Base-by-base conservation (phyloP, 2,888 invertebrate genomes). In the Hydroisotoma schaefferi region DNA sequence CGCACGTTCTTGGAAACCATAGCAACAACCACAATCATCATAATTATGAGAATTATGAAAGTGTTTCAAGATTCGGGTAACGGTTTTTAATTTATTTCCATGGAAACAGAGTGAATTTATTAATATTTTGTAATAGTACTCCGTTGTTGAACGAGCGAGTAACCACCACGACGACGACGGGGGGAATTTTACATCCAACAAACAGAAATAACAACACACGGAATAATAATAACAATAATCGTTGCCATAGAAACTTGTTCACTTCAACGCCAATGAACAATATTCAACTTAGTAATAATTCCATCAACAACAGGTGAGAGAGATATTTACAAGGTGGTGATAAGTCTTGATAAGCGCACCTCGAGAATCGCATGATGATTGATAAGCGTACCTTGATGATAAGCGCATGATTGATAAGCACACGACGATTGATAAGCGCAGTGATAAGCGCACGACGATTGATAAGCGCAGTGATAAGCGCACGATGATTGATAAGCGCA, bases 171-270 rank as follows among this genome's bases (percentile, higher is more conserved):
- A n/a, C n/a, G n/a, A n/a, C n/a, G n/a, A n/a, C n/a, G n/a, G n/a
- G n/a, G n/a, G 47, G 63, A 8, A 54, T 68, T 43, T 46, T 68
- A 10, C 64, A 67, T 47, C 65, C 64, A 10, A 63, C 63, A 18
- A 68, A 68, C 29, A 65, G 62, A 43, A 68, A 65, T 57, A 49
- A 25, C n/a, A 49, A 25, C 5, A n/a, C n/a, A n/a, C n/a, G n/a
- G n/a, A 49, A 27, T 6, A 49, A 49, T 27, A 49, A 49, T 27
- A 49, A 27, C n/a, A 27, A 27, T n/a, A 27, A 25, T 25, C 8
- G 49, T 10, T 49, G 49, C 28, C 23, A 43, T 51, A 38, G 65
- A 43, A 66, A 61, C 29, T 33, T 68, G 18, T 68, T 68, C 33
- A 68, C 49, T 8, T 49, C 49, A 49, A 49, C 49, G 26, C 49